Conservation (phyloP, 2,113 vertebrate species). For the Tonatia bakeri region DNA sequence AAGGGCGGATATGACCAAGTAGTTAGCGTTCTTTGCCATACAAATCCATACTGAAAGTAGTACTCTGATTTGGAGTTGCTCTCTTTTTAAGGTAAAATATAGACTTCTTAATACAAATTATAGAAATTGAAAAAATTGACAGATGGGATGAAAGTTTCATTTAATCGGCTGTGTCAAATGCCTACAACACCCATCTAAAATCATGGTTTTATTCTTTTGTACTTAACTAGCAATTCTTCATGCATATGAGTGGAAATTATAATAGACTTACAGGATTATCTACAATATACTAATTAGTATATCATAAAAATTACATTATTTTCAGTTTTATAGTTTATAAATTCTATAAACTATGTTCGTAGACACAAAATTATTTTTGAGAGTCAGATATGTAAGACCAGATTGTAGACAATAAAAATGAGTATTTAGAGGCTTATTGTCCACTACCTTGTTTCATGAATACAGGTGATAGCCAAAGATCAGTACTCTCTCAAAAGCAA, state of each 20-base stretch:
- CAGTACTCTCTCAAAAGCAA: background rate
- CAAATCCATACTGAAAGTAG: background rate
- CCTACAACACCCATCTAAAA: background rate
- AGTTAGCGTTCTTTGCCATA: background rate
- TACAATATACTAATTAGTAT: background rate
- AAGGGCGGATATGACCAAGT: background rate
- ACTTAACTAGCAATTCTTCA: background rate
- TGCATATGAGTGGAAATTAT: background rate
- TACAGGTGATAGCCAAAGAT: background rate
- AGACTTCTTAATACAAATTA: background rate
- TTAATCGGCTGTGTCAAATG: background rate
- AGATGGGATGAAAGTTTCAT: background rate
- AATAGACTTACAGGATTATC: background rate
- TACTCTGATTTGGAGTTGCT: background rate
- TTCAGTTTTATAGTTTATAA: background rate
- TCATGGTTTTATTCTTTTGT: background rate
- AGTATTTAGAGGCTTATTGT: background rate
- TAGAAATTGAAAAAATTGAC: background rate
- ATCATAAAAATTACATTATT: background rate
- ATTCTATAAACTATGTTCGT: background rate
- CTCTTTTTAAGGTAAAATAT: constrained; percentile 19
- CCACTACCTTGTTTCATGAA: background rate
- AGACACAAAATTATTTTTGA: constrained; percentile 12
- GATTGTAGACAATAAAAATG: background rate
- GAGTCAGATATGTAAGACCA: background rate